Evolutionary conservation across 2,888 invertebrate genomes (phyloP), one percentile per base, ranked within the genome.

Genomic region (Protula sp.): DNA sequence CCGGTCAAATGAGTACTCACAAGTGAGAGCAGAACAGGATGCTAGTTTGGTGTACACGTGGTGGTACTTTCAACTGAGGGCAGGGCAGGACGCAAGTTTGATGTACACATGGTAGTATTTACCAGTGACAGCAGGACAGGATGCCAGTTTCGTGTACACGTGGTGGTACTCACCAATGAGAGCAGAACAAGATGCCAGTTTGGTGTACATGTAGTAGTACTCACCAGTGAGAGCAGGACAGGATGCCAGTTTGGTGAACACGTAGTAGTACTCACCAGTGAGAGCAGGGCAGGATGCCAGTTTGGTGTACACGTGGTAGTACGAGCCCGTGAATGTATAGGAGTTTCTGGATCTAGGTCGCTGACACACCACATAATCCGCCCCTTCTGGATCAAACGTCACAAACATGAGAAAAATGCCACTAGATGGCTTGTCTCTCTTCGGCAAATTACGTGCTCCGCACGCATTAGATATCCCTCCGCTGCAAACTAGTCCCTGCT

Each of bases 401-500:
- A 66, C 55, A 24, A 30, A 38, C 54, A 57, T 58, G 28, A 68
- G 5, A 58, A 68, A 65, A 30, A 65, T 30, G 22, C 59, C 27
- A 24, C 29, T 29, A 26, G 63, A 55, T 28, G 45, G 38, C 51
- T 62, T 52, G 26, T 63, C 60, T 51, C 51, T 61, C n/a, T 55
- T 58, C 19, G 65, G 67, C 54, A 66, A 38, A 48, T 65, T 54
- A 27, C 59, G 47, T 45, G 52, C 29, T 24, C 67, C 68, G 55
- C 67, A 67, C 19, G 64, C 26, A 54, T 63, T 61, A 51, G 47
- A 53, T 26, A 29, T 47, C 47, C 65, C 67, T 29, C 68, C 68
- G 24, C 59, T 52, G 47, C 68, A 68, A 26, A 50, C 24, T 14
- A 68, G 45, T 22, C 62, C 57, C 62, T 68, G 68, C 47, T 64